A percentile compares a stretch with the other conserved stretches of the same genome.
These are phyloP conservation scores for Drosophila willistoni DNA, from an alignment of 1,140 invertebrate genomes.

Conservation along the genomic window DNA sequence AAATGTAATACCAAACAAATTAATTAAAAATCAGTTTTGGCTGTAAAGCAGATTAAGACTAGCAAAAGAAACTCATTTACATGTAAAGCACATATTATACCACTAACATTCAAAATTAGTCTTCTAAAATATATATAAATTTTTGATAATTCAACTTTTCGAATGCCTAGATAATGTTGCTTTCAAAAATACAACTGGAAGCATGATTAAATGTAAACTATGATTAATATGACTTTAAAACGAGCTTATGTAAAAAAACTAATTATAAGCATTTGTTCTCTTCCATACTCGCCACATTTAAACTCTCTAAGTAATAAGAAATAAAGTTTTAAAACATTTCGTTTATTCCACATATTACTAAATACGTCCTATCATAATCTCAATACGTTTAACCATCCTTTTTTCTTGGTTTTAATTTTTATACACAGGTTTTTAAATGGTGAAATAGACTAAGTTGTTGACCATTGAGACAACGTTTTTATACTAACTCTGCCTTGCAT, in stretches of 20 bases:
- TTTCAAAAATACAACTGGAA: not conserved
- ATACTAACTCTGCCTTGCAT: too few relatives aligned
- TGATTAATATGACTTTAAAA: slow-evolving; percentile 30
- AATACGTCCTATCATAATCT: not conserved
- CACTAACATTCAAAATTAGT: slow-evolving; percentile 4
- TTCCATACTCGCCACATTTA: slow-evolving; percentile 25
- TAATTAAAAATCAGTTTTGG: slow-evolving; percentile 77
- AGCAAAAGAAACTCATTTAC: too few relatives aligned
- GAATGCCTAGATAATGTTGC: not conserved
- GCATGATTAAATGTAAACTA: slow-evolving; percentile 16
- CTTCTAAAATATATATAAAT: too few relatives aligned
- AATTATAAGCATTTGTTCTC: slow-evolving; percentile 66
- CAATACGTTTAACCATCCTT: not conserved
- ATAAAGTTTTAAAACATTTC: slow-evolving; percentile 31
- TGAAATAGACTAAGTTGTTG: too few relatives aligned
- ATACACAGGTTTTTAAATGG: too few relatives aligned
- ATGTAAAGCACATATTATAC: too few relatives aligned
- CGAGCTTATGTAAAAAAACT: slow-evolving; percentile 39
- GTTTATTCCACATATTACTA: slow-evolving; percentile 18
- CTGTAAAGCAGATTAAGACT: not conserved
- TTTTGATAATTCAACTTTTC: not conserved
- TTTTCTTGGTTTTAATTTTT: too few relatives aligned
- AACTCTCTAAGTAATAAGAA: slow-evolving; percentile 32
- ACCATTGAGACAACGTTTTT: too few relatives aligned
- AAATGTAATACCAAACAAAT: slow-evolving; percentile 16